Percentiles rank a stretch among this genome's conserved stretches.
Conservation (phyloP, 2,888 invertebrate genomes). For the Beris chalybata region DNA sequence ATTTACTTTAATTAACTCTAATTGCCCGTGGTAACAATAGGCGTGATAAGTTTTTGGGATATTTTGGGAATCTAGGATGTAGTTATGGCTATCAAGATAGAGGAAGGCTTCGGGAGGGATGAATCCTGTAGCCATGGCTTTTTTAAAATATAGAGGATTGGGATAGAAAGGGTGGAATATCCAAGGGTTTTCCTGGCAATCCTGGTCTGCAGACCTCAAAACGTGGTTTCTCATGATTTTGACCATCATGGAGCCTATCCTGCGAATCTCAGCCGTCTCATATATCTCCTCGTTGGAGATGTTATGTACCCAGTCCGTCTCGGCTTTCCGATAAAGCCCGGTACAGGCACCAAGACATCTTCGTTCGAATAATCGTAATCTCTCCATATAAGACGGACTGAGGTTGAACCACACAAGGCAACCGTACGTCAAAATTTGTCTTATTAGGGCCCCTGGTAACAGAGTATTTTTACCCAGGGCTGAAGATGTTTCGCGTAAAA, state of each 20-base stretch:
- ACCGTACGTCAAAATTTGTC: slow-evolving; percentile 21
- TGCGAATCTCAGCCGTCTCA: slow-evolving; percentile 1
- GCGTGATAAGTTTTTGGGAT: too few species aligned
- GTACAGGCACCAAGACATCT: slow-evolving; percentile 6
- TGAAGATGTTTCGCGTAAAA: too few species aligned
- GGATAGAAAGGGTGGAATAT: too few species aligned
- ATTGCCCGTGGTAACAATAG: too few species aligned
- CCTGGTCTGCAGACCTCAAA: too few species aligned
- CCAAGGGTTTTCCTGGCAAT: too few species aligned
- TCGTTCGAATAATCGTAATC: slow-evolving; percentile 13
- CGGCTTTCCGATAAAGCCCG: slow-evolving; percentile 9
- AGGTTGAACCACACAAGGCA: slow-evolving; percentile 21
- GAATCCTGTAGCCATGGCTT: too few species aligned
- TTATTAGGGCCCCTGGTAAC: slow-evolving; percentile 4
- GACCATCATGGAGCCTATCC: neutral
- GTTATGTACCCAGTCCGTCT: slow-evolving; percentile 3
- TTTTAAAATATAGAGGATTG: too few species aligned
- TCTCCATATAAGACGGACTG: slow-evolving; percentile 18
- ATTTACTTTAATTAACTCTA: too few species aligned
- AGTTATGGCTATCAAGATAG: too few species aligned
- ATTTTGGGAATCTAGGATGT: too few species aligned
- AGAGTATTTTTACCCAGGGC: neutral
- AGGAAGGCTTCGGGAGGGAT: too few species aligned
- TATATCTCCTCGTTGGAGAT: slow-evolving; percentile 2
- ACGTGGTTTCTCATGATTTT: slow-evolving; percentile 11